phyloP scores from a whole-genome alignment of 2,113 vertebrate genomes.

The Raja brachyura region DNA sequence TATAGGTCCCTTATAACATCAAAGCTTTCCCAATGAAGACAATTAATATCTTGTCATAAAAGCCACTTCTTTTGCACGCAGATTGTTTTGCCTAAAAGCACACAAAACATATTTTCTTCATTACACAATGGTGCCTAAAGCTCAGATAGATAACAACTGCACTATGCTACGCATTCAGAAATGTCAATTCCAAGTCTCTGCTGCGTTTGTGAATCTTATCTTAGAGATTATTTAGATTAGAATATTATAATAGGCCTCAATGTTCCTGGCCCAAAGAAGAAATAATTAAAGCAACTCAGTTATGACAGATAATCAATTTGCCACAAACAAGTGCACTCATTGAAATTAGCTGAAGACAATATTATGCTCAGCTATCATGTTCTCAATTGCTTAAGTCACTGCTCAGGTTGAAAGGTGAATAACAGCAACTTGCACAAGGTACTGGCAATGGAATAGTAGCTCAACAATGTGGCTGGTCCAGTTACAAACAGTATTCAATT shows the following conservation, averaged over 20 bases:
- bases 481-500: background rate
- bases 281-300: background rate
- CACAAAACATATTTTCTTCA: background rate
- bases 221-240: background rate
- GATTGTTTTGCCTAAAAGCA: background rate
- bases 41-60: background rate
- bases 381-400: background rate
- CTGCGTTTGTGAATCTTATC: background rate
- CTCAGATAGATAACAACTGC: background rate
- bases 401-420: background rate
- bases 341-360: background rate
- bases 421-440: background rate
- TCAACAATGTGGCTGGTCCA: background rate
- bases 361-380: background rate
- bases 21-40: background rate
- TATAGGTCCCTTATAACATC: background rate
- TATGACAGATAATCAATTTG: background rate
- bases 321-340: background rate
- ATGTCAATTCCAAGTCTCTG: background rate
- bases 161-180: background rate
- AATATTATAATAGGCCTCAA: too few relatives aligned
- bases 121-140: background rate
- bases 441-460: background rate
- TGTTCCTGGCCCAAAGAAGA: background rate
- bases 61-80: background rate